Conservation (phyloP, 2,113 vertebrate genomes). For the Saimiri boliviensis region DNA sequence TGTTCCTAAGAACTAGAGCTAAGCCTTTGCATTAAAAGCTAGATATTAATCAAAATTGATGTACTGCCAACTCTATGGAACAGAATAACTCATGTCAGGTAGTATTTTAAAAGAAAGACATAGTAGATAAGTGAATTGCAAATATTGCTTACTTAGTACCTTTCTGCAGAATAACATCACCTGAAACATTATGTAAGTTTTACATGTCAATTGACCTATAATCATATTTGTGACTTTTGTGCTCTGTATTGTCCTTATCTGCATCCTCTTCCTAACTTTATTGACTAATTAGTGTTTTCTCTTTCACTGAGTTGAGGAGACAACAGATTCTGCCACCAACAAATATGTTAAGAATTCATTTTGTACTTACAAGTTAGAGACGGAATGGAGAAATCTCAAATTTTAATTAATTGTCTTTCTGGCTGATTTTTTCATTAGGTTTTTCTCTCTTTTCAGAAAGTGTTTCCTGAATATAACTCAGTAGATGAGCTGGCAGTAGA, state of each 20-base stretch:
- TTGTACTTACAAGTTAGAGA: not conserved
- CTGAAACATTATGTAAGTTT: not conserved
- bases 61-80: not conserved
- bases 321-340: not conserved
- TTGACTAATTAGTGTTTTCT: not conserved
- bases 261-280: not conserved
- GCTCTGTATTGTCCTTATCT: not conserved
- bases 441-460: constrained; percentile 18
- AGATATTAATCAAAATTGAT: not conserved
- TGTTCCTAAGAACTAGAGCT: not conserved
- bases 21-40: not conserved
- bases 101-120: not conserved
- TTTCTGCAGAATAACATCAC: not conserved
- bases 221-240: not conserved
- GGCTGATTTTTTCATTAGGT: not conserved
- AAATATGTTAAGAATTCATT: constrained; percentile 23
- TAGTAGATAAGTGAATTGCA: not conserved
- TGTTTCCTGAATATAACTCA: not conserved
- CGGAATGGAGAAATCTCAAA: not conserved
- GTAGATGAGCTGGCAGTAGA: not conserved
- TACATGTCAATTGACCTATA: not conserved
- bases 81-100: not conserved
- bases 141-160: not conserved
- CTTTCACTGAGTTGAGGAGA: not conserved
- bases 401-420: constrained; percentile 28